These are phyloP conservation scores for Corvus hawaiiensis DNA, from an alignment of 2,113 vertebrate genomes.

Conservation along the genomic window DNA sequence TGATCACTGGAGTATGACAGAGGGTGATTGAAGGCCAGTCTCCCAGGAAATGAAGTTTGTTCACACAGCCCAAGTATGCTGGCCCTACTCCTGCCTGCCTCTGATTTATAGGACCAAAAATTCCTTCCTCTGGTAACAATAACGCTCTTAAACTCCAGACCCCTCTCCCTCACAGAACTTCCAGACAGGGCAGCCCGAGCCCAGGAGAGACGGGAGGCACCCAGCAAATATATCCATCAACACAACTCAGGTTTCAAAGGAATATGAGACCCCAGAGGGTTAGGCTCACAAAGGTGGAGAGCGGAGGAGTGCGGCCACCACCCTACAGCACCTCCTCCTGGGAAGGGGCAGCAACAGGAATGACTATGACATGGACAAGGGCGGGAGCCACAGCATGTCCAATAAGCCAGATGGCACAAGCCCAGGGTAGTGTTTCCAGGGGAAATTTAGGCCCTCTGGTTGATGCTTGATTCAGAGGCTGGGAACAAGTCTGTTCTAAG, in stretches of 20 bases:
- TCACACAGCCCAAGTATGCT: slow-evolving; percentile 75
- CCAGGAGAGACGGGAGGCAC: slow-evolving; percentile 37
- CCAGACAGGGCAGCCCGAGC: slow-evolving; percentile 29
- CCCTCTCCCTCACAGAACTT: slow-evolving; percentile 60
- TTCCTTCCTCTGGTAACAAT: slow-evolving; percentile 72
- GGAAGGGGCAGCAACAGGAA: neutral
- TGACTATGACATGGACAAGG: neutral
- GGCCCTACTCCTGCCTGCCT: slow-evolving; percentile 62
- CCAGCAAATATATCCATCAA: slow-evolving; percentile 58
- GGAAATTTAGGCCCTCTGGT: neutral
- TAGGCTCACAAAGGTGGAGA: neutral
- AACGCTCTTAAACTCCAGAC: slow-evolving; percentile 70
- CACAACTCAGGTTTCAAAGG: slow-evolving; percentile 51
- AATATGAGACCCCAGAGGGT: neutral
- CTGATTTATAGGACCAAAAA: slow-evolving; percentile 73
- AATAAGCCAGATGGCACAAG: neutral
- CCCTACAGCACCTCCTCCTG: neutral
- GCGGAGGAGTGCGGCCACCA: neutral
- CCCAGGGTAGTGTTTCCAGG: neutral
- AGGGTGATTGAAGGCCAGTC: slow-evolving; percentile 75
- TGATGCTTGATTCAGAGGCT: neutral
- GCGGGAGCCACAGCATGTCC: neutral
- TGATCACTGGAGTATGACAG: slow-evolving; percentile 76
- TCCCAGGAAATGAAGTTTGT: slow-evolving; percentile 77
- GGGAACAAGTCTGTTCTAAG: neutral